Conservation (phyloP, 2,888 invertebrate species). For the Frankliniella fusca region DNA sequence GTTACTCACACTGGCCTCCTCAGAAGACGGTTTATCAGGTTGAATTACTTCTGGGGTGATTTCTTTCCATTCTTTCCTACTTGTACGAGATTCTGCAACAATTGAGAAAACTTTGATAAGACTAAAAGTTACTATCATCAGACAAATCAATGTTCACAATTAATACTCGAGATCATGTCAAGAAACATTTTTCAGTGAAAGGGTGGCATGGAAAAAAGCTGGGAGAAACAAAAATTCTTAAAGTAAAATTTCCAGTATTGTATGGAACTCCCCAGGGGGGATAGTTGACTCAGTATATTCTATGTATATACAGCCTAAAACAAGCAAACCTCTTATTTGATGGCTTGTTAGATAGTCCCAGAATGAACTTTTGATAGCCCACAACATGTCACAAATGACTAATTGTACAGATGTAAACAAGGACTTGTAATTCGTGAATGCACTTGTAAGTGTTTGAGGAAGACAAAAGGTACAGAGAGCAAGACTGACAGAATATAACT, state of each 20-base stretch:
- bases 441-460: too few species aligned
- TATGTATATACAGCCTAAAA: neutral
- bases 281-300: neutral
- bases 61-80: constrained; percentile 23
- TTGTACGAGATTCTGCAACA: constrained; percentile 14
- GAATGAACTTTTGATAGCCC: too few species aligned
- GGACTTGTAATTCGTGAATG: too few species aligned
- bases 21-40: neutral
- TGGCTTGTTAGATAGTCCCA: neutral
- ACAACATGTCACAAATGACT: too few species aligned
- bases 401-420: too few species aligned
- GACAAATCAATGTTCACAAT: neutral
- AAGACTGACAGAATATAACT: too few species aligned
- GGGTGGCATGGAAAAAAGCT: too few species aligned
- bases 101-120: neutral
- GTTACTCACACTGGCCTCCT: neutral
- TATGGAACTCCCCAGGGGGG: too few species aligned
- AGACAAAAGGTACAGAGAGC: too few species aligned
- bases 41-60: neutral
- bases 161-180: neutral
- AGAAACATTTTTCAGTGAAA: neutral
- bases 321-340: neutral
- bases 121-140: neutral
- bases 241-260: too few species aligned
- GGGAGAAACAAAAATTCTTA: too few species aligned